Evolutionary conservation across 1,140 invertebrate species (phyloP).

Genomic region (Heliconius hermathena): DNA sequence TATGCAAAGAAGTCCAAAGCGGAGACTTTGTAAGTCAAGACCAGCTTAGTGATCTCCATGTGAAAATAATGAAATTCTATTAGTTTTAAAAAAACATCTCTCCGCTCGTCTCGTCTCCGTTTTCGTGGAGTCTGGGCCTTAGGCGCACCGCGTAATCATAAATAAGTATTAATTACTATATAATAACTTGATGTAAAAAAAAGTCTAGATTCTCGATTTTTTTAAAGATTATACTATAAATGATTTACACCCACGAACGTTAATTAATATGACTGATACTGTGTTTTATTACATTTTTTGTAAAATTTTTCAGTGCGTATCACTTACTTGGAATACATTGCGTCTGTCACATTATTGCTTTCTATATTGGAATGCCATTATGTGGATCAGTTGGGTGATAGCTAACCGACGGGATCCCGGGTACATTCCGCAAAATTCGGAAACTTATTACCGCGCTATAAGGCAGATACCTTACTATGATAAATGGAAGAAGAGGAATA

Average conservation of each 20-base stretch:
- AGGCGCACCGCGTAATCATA: too few species aligned
- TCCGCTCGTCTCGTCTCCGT: too few species aligned
- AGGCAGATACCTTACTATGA: conserved; percentile 94
- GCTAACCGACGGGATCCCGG: conserved; percentile 94
- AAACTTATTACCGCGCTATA: conserved; percentile 93
- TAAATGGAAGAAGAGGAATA: conserved; percentile 93
- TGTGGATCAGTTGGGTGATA: conserved; percentile 96
- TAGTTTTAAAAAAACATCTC: too few species aligned
- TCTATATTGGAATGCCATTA: conserved; percentile 93
- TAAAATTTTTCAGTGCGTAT: conserved; percentile 87
- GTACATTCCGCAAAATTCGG: conserved; percentile 93
- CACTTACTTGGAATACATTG: conserved; percentile 94
- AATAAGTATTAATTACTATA: too few species aligned
- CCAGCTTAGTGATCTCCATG: too few species aligned
- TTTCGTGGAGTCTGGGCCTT: too few species aligned
- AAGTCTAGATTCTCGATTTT: too few species aligned
- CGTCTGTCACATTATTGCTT: conserved; percentile 93
- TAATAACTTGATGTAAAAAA: too few species aligned
- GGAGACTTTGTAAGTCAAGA: too few species aligned
- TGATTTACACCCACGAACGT: neutral
- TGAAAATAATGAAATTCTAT: too few species aligned
- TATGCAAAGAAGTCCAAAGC: too few species aligned
- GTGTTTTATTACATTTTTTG: neutral
- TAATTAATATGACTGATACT: too few species aligned
- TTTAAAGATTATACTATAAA: neutral